phyloP scores from a whole-genome alignment of 2,888 invertebrate species.

The Erannis defoliaria region DNA sequence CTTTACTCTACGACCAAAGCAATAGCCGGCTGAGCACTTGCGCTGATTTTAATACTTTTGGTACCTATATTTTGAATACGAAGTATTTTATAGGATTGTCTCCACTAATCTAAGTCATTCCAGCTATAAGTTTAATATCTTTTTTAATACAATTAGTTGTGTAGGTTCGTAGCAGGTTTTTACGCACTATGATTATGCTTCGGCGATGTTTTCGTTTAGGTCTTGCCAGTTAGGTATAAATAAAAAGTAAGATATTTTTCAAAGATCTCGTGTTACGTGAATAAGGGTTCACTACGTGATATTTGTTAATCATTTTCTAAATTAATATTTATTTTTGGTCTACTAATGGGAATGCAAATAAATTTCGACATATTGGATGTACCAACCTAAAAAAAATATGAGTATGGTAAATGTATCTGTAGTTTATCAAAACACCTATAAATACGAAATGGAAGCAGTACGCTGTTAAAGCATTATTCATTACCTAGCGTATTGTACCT shows the following conservation, averaged over 20 bases:
- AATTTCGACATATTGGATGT: not conserved
- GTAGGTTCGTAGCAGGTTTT: constrained; percentile 29
- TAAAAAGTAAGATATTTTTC: constrained; percentile 32
- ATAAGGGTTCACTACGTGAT: constrained; percentile 14
- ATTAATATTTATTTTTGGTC: not conserved
- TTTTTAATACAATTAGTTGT: constrained; percentile 20
- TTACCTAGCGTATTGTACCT: not conserved
- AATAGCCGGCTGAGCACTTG: constrained; percentile 40
- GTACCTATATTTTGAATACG: constrained; percentile 17
- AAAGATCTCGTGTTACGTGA: constrained; percentile 38
- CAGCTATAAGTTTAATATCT: constrained; percentile 17
- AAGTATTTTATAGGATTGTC: constrained; percentile 7
- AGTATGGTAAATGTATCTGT: too few relatives aligned
- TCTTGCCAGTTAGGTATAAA: constrained; percentile 39
- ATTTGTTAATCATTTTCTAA: constrained; percentile 27
- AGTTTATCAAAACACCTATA: too few relatives aligned
- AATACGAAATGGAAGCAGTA: too few relatives aligned
- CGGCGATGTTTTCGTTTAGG: constrained; percentile 15
- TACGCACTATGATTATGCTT: constrained; percentile 31
- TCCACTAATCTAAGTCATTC: constrained; percentile 30
- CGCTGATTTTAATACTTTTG: constrained; percentile 20
- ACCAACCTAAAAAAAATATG: not conserved
- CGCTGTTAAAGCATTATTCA: too few relatives aligned
- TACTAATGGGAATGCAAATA: not conserved
- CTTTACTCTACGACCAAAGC: constrained; percentile 44